These are phyloP conservation scores for Ophonus ardosiacus DNA, from an alignment of 2,888 invertebrate genomes.

Conservation along the genomic window DNA sequence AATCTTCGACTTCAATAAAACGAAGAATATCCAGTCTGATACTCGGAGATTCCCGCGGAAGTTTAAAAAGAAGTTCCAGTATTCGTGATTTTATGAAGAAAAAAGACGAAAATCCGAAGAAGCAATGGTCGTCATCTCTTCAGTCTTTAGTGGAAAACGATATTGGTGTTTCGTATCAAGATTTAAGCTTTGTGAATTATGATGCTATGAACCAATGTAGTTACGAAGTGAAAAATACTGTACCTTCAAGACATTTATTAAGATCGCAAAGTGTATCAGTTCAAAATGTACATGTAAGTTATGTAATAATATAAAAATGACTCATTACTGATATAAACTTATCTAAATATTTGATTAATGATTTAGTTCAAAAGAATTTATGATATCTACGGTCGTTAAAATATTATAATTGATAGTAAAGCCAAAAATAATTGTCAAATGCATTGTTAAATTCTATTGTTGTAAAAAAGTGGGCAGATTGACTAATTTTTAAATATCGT, in stretches of 20 bases:
- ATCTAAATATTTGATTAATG: slow-evolving; percentile 11
- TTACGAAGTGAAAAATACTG: slow-evolving; percentile 66
- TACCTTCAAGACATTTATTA: not conserved
- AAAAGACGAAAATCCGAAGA: slow-evolving; percentile 69
- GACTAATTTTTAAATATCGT: no score
- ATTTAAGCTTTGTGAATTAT: slow-evolving; percentile 79
- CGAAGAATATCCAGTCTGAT: slow-evolving; percentile 70
- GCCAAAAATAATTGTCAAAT: no score
- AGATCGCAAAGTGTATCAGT: slow-evolving; percentile 49
- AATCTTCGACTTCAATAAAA: slow-evolving; percentile 71
- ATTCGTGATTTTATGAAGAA: slow-evolving; percentile 72
- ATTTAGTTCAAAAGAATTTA: no score
- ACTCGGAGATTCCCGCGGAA: slow-evolving; percentile 70
- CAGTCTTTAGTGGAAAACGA: slow-evolving; percentile 78
- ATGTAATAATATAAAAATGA: not conserved
- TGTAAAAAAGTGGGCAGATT: no score
- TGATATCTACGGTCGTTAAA: no score
- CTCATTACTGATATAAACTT: slow-evolving; percentile 12
- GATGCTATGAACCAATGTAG: slow-evolving; percentile 77
- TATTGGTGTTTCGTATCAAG: slow-evolving; percentile 78
- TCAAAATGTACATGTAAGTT: slow-evolving; percentile 62
- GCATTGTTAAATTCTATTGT: no score
- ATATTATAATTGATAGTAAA: no score
- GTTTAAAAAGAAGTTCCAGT: slow-evolving; percentile 73
- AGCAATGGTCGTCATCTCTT: slow-evolving; percentile 77